Base-by-base conservation (phyloP, 2,888 invertebrate genomes). In the Synanthedon myopaeformis region DNA sequence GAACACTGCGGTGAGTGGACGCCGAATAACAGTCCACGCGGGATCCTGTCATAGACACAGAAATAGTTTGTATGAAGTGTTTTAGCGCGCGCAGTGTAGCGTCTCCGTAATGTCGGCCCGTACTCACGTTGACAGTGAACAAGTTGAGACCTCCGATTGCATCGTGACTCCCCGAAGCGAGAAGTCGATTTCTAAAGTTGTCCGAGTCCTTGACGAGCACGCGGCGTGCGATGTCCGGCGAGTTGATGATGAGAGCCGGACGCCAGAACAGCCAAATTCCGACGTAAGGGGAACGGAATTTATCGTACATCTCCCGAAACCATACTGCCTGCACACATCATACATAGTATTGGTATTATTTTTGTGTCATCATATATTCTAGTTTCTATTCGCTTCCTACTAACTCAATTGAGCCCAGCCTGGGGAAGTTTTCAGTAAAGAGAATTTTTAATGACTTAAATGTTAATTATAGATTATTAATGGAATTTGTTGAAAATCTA, bases 221-320 rank as follows among this genome's bases (percentile, higher is more conserved):
- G 4, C 65, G 64, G 3, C 69, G 66, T 0, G 73, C 74, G 13
- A 82, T 61, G 19, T 77, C 74, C 0, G 79, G 75, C 1, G 61
- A 69, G 59, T 75, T 76, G 54, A 83, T 58, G 10, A 83, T 59
- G 42, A 83, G 66, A 0, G 70, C 76, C 12, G 79, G 81, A 12
- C 71, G 61, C 78, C 80, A 79, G 59, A 82, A 74, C 52, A 70
- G 49, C 80, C 82, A 82, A 14, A 79, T 74, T 0, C 83, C 82
- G 0, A 75, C 58, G 58, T 79, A 79, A 0, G 80, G 76, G 0
- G 61, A 23, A 0, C 62, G 57, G 59, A 67, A 73, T 1, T 62
- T 56, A 0, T 61, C 53, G 61, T 79, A 77, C 1, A 75, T 12
- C 23, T 62, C 53, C 0, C 68, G 65, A 62, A 82, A 62, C 75